These are phyloP conservation scores for Neolamprologus caudopunctatus DNA, from an alignment of 2,113 vertebrate species.

Conservation along the genomic window DNA sequence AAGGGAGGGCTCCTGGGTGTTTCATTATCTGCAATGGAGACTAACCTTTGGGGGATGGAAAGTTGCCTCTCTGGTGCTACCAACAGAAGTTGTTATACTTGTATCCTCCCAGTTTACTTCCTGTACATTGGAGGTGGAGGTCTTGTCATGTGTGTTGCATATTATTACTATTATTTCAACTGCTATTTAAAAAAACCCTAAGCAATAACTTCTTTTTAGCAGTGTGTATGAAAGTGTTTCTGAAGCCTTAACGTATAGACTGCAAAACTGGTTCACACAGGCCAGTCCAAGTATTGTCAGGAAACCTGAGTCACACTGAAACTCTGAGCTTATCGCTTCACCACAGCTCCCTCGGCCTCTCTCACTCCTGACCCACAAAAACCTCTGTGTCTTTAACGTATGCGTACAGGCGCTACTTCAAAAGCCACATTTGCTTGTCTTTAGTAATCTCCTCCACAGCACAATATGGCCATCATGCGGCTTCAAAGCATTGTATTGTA, in stretches of 20 bases:
- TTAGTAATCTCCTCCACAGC: background rate
- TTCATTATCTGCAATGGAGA: rapidly evolving
- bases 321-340: background rate
- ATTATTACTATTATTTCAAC: background rate
- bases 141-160: background rate
- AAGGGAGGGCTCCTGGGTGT: background rate
- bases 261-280: background rate
- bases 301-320: background rate
- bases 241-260: background rate
- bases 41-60: background rate
- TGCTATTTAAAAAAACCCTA: rapidly evolving
- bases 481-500: background rate
- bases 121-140: background rate
- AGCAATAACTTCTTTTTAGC: background rate
- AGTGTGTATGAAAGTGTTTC: background rate
- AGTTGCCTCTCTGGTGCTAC: background rate
- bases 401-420: background rate
- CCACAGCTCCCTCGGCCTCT: background rate
- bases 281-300: background rate
- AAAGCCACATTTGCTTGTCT: background rate
- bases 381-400: background rate
- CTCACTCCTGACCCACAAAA: background rate
- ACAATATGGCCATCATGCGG: background rate
- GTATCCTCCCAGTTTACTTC: background rate
- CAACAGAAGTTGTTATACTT: background rate